A percentile compares a stretch with the other conserved stretches of the same genome.
Evolutionary conservation across 1,140 invertebrate genomes (phyloP).

Genomic region (Latrodectus geometricus): DNA sequence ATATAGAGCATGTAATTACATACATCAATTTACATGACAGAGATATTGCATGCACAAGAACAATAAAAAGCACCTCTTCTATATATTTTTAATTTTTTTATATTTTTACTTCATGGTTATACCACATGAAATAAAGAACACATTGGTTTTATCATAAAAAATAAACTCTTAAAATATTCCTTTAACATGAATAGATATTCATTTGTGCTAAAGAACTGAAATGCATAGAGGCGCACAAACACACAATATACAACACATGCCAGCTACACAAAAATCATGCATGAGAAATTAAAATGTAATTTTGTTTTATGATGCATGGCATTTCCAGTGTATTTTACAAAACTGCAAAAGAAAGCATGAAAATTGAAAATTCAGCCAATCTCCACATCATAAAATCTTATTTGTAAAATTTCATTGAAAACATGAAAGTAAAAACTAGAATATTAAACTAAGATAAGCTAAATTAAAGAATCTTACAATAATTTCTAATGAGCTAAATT

Average conservation of each 20-base stretch:
- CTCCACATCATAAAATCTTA: too few relatives aligned
- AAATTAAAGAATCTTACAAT: too few relatives aligned
- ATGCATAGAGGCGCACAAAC: conserved; percentile 25
- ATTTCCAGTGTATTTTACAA: too few relatives aligned
- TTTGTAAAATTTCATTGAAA: too few relatives aligned
- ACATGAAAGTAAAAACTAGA: too few relatives aligned
- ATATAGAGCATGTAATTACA: conserved; percentile 31
- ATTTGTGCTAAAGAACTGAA: conserved; percentile 54
- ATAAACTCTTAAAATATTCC: conserved; percentile 56
- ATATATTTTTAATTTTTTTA: neutral
- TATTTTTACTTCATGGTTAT: conserved; percentile 25
- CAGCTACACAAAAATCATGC: conserved; percentile 9
- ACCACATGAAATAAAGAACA: conserved; percentile 56
- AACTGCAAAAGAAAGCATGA: too few relatives aligned
- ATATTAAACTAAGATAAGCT: too few relatives aligned
- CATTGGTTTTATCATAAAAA: conserved; percentile 48
- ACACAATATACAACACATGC: conserved; percentile 9
- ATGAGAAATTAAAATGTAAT: neutral
- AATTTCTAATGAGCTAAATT: too few relatives aligned
- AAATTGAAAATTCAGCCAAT: too few relatives aligned
- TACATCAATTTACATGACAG: conserved; percentile 42
- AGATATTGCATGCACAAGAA: conserved; percentile 58
- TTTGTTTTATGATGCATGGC: neutral
- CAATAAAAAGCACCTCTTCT: conserved; percentile 54
- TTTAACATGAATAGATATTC: conserved; percentile 56